A percentile compares a stretch with the other conserved stretches of the same genome.
phyloP scores from a whole-genome alignment of 2,888 invertebrate genomes.

The Syrista parreyssii region DNA sequence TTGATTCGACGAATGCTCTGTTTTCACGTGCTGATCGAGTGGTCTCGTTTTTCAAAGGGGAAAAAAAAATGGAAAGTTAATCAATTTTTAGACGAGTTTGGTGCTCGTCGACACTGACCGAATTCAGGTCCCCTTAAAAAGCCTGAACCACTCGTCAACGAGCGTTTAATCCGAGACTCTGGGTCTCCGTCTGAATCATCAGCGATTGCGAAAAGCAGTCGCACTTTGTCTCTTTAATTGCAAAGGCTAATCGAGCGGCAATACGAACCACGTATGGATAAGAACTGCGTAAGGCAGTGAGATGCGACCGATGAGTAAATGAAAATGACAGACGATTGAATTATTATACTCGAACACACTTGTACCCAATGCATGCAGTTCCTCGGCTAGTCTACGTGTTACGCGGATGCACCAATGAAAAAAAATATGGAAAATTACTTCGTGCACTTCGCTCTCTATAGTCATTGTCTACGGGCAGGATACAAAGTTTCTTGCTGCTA shows the following conservation, averaged over 20 bases:
- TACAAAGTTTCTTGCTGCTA: not conserved
- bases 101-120: not conserved
- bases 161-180: not conserved
- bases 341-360: not conserved
- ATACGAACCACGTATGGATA: not conserved
- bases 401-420: no score
- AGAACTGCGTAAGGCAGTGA: no score
- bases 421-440: no score
- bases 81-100: not conserved
- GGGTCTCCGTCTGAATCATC: not conserved
- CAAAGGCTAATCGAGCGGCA: not conserved
- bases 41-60: not conserved
- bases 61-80: not conserved
- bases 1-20: not conserved
- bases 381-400: no score
- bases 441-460: no score
- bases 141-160: not conserved
- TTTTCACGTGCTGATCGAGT: no score
- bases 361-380: not conserved
- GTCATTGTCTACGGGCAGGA: no score
- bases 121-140: not conserved
- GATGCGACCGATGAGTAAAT: not conserved
- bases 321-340: not conserved
- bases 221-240: not conserved
- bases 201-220: not conserved